Evolutionary conservation across 2,797 vertebrate species (phyloP), one percentile per base, ranked within the genome.

Genomic region (Aeoliscus strigatus): DNA sequence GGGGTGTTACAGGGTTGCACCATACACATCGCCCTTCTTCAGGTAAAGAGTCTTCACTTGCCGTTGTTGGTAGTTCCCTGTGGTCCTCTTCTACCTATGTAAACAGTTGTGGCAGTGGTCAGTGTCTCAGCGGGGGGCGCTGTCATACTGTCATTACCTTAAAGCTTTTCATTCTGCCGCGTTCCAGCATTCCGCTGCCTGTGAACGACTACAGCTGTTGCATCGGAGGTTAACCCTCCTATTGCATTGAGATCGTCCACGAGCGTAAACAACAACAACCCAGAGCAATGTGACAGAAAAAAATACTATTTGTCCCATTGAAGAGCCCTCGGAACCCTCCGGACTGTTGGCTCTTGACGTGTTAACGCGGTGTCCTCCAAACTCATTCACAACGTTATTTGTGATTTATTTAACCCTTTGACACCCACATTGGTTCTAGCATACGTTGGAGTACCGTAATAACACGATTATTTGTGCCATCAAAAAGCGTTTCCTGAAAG

Each of bases 31-130:
- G n/a, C n/a, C n/a, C 44, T 17, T 50, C 39, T 41, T 46, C 28
- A 29, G 33, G 39, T 45, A 18, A n/a, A n/a, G n/a, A n/a, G n/a
- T n/a, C n/a, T n/a, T n/a, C n/a, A n/a, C n/a, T n/a, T n/a, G n/a
- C n/a, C n/a, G n/a, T n/a, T n/a, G n/a, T n/a, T n/a, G n/a, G n/a
- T n/a, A 32, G 36, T 56, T 72, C 71, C 64, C 45, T 76, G 73
- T 53, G 42, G 48, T 66, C 43, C 59, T 64, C 39, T 61, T 51
- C 4, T 64, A 61, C 51, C 57, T 9, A 58, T 75, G 77, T 80
- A 81, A 80, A 80, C 79, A 78, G 57, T 57, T 37, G 31, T 27
- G 27, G 48, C 33, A 47, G 49, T 51, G 53, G 55, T n/a, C 71
- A 75, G 62, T 61, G 62, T 72, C 61, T 64, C 46, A 59, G 51